Evolutionary conservation across 2,888 invertebrate genomes (phyloP).

Genomic region (Portevinia maculata): DNA sequence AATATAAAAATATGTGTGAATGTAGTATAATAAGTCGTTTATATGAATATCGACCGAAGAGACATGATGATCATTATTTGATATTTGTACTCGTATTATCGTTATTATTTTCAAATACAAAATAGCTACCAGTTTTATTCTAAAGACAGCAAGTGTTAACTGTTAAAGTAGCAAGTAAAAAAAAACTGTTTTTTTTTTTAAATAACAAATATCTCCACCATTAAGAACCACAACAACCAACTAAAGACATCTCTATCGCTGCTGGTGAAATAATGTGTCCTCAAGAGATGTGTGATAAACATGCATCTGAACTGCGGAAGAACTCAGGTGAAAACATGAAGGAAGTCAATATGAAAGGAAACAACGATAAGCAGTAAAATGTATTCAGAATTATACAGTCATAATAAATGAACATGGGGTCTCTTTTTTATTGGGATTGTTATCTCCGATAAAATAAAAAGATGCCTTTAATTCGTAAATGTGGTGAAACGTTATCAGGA

Average conservation of each 20-base stretch:
- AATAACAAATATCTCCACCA: slow-evolving; percentile 58
- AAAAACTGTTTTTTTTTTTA: slow-evolving; percentile 34
- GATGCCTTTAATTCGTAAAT: slow-evolving; percentile 72
- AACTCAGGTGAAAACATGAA: slow-evolving; percentile 63
- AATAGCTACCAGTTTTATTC: slow-evolving; percentile 26
- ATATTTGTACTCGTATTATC: no score
- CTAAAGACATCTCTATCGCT: slow-evolving; percentile 69
- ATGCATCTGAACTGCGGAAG: slow-evolving; percentile 69
- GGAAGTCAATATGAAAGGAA: slow-evolving; percentile 49
- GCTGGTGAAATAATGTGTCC: slow-evolving; percentile 63
- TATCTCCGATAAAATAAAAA: slow-evolving; percentile 73
- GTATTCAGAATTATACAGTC: slow-evolving; percentile 69
- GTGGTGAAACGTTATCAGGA: slow-evolving; percentile 75
- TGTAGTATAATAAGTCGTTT: background rate
- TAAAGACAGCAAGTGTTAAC: background rate
- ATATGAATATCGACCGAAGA: background rate
- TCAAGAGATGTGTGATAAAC: slow-evolving; percentile 69
- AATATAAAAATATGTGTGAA: slow-evolving; percentile 3
- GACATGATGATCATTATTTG: background rate
- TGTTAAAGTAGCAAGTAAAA: slow-evolving; percentile 15
- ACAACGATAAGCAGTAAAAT: slow-evolving; percentile 70
- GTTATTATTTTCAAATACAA: background rate
- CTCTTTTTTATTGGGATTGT: slow-evolving; percentile 69
- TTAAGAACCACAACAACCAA: slow-evolving; percentile 52
- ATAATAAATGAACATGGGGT: slow-evolving; percentile 71